Conservation (phyloP, 1,140 invertebrate species). For the Pygmarrhopalites habei region DNA sequence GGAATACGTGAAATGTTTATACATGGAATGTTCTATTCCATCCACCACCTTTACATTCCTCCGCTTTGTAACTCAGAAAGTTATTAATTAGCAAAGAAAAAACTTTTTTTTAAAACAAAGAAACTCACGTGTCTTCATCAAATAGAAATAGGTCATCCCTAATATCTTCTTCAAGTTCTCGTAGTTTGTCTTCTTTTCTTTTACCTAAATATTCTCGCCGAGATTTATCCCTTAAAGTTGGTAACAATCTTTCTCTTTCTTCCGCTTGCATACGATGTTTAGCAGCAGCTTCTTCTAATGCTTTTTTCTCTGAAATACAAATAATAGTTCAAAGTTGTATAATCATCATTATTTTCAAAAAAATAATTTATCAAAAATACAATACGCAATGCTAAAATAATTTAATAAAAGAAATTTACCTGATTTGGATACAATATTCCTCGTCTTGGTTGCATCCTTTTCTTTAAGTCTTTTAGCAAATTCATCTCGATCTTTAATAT, state of each 20-base stretch:
- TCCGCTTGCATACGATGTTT: slow-evolving; percentile 78
- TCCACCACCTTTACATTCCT: too few relatives aligned
- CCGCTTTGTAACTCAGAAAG: too few relatives aligned
- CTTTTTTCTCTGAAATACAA: slow-evolving; percentile 58
- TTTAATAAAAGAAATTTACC: too few relatives aligned
- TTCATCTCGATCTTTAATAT: slow-evolving; percentile 88
- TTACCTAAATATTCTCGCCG: slow-evolving; percentile 90
- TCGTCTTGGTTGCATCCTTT: slow-evolving; percentile 81
- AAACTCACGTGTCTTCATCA: slow-evolving; percentile 69
- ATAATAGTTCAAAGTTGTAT: too few relatives aligned
- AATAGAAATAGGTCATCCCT: slow-evolving; percentile 96
- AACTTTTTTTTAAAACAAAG: slow-evolving; percentile 1
- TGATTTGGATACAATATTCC: slow-evolving; percentile 64
- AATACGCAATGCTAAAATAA: too few relatives aligned
- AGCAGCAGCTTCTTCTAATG: slow-evolving; percentile 86
- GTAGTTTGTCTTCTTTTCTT: slow-evolving; percentile 89
- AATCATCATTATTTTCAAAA: too few relatives aligned
- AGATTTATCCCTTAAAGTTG: slow-evolving; percentile 81
- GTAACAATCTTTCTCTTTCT: slow-evolving; percentile 76
- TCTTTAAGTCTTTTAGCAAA: slow-evolving; percentile 81
- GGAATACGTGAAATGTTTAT: too few relatives aligned
- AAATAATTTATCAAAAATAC: too few relatives aligned
- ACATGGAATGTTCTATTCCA: too few relatives aligned
- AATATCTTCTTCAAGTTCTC: slow-evolving; percentile 91
- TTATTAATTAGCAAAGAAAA: too few relatives aligned